phyloP scores from a whole-genome alignment of 2,888 invertebrate species.

The Pseudolycoriella hygida region DNA sequence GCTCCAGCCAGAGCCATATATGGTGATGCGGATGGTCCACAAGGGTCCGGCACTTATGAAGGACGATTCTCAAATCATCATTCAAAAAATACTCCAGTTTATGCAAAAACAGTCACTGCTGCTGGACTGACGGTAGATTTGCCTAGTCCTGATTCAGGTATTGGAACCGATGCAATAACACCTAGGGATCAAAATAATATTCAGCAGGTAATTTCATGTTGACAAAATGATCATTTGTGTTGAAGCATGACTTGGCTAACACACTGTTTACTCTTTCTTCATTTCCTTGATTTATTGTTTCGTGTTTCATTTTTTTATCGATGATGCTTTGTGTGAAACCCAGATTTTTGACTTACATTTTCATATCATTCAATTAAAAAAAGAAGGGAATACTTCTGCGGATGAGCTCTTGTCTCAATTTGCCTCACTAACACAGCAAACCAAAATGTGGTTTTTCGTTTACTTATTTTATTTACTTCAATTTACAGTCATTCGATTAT shows the following conservation, averaged over 20 bases:
- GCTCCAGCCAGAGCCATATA: conserved; percentile 24
- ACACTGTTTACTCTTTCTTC: no score
- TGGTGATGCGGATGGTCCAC: conserved; percentile 25
- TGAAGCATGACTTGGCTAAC: no score
- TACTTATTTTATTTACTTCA: no score
- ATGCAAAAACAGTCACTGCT: conserved; percentile 38
- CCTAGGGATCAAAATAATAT: conserved; percentile 77
- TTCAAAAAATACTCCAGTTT: conserved; percentile 23
- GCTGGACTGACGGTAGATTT: conserved; percentile 82
- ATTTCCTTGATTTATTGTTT: no score
- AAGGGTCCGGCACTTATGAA: conserved; percentile 25
- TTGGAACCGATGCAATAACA: conserved; percentile 85
- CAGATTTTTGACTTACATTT: no score
- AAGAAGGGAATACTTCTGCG: no score
- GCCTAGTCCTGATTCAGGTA: conserved; percentile 90
- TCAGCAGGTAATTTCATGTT: conserved; percentile 56
- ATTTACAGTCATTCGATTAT: conserved; percentile 76
- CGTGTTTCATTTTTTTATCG: no score
- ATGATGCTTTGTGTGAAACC: no score
- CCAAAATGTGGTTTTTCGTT: no score
- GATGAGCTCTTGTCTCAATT: no score
- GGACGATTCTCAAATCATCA: conserved; percentile 25
- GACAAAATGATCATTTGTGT: conserved; percentile 9
- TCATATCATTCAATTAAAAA: no score
- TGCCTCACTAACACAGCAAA: no score